Base-by-base conservation (phyloP, 1,140 invertebrate species). In the Homalodisca vitripennis region DNA sequence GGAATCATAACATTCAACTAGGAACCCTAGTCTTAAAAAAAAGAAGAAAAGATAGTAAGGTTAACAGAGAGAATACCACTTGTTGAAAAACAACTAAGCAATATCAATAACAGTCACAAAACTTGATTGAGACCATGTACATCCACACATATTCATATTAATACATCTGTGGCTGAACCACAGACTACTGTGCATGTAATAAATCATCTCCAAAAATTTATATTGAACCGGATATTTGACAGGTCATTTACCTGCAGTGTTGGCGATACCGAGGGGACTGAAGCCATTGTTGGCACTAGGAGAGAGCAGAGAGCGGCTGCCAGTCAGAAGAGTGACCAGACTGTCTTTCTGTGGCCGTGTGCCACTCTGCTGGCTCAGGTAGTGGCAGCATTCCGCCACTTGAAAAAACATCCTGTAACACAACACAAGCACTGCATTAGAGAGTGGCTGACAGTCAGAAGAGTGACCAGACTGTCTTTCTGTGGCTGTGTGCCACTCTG, bases 351-450 rank as follows among this genome's bases (percentile, higher is more conserved):
- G 78, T 65, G 78, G 79, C n/a, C 79, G 79, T 2, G 83, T 80
- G 29, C 79, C 80, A 17, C 81, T 82, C 73, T 90, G 87, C 72
- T 88, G 83, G 3, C 84, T 84, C 32, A 90, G 79, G 75, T 86
- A 90, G 73, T 89, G 80, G 69, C 88, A 89, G 76, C 88, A 90
- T 72, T 89, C 88, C 29, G 90, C 81, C 53, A 90, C 85, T 75
- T 90, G 87, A 67, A 88, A 87, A 73, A 86, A 86, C 51, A 85
- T 78, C 84, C 82, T 84, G 74, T 12, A 78, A n/a, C n/a, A n/a
- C n/a, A n/a, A n/a, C n/a, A n/a, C n/a, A n/a, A n/a, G n/a, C n/a
- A n/a, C n/a, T n/a, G n/a, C n/a, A n/a, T n/a, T n/a, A 79, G 77
- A 29, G 76, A 75, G 24, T 75, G 75, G 41, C 81, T 82, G 30